A percentile compares a stretch with the other conserved stretches of the same genome.
phyloP scores from a whole-genome alignment of 2,113 vertebrate species.

The Paradoxurus hermaphroditus region DNA sequence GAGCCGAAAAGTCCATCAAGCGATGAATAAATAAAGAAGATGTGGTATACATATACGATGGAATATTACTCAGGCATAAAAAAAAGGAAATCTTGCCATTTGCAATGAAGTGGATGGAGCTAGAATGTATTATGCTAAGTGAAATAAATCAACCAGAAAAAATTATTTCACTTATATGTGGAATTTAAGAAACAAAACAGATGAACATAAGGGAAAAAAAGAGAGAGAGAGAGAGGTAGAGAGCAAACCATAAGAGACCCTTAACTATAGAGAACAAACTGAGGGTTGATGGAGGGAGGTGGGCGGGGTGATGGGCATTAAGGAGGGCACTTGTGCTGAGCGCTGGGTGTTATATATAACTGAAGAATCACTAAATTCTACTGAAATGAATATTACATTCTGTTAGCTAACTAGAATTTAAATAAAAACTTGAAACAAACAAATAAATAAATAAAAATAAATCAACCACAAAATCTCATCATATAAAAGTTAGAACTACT shows the following conservation, averaged over 20 bases:
- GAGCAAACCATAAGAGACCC: background rate
- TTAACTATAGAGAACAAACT: background rate
- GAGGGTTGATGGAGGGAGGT: background rate
- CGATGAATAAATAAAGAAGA: background rate
- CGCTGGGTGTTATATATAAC: background rate
- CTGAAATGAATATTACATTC: background rate
- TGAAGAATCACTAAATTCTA: background rate
- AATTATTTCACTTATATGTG: background rate
- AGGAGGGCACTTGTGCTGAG: background rate
- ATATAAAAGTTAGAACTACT: background rate
- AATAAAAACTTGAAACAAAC: background rate
- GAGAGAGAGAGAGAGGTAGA: background rate
- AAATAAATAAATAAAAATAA: background rate
- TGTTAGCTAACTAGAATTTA: background rate
- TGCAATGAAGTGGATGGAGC: background rate
- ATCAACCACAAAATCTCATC: constrained; percentile 29
- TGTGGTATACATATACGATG: background rate
- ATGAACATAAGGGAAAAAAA: background rate
- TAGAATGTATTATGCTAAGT: background rate
- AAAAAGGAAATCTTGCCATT: background rate
- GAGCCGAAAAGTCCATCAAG: background rate
- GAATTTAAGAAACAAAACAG: background rate
- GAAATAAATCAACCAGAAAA: background rate
- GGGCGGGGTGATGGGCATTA: background rate
- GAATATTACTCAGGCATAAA: background rate